Conservation (phyloP, 2,113 vertebrate species). For the Saguinus midas region DNA sequence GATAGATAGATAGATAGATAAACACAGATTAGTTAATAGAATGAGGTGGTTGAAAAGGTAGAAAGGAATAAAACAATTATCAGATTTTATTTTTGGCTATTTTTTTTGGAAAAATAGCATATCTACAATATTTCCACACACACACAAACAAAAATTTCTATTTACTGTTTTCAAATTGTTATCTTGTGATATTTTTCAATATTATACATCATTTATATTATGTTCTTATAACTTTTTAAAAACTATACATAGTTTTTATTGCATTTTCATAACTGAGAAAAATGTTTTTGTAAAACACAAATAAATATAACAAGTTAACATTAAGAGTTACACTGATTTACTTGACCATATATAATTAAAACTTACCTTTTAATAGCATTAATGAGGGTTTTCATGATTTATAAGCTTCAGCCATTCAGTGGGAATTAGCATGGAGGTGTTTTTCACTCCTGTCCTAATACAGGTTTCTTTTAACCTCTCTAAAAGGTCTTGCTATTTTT, state of each 20-base stretch:
- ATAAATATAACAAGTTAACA: constrained; percentile 50
- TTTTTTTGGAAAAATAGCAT: not conserved
- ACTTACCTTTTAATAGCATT: constrained; percentile 64
- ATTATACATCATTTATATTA: not conserved
- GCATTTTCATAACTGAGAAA: not conserved
- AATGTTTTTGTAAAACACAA: not conserved
- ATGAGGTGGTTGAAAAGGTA: not conserved
- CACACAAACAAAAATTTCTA: not conserved
- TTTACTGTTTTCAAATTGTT: not conserved
- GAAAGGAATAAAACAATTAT: not conserved
- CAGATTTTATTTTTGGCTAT: not conserved
- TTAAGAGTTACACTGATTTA: constrained; percentile 57
- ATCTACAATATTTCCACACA: not conserved
- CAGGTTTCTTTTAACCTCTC: constrained; percentile 78
- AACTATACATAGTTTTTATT: not conserved
- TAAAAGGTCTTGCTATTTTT: constrained; percentile 79
- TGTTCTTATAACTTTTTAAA: not conserved
- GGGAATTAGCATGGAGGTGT: constrained; percentile 79
- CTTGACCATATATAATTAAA: constrained; percentile 71
- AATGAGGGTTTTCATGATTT: constrained; percentile 80
- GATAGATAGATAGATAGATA: not conserved
- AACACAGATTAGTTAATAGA: not conserved
- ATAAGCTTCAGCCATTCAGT: constrained; percentile 56
- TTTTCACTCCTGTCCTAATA: constrained; percentile 78
- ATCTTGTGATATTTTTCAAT: not conserved